Conservation (phyloP, 1,140 invertebrate species). For the Chrysomallon squamiferum region DNA sequence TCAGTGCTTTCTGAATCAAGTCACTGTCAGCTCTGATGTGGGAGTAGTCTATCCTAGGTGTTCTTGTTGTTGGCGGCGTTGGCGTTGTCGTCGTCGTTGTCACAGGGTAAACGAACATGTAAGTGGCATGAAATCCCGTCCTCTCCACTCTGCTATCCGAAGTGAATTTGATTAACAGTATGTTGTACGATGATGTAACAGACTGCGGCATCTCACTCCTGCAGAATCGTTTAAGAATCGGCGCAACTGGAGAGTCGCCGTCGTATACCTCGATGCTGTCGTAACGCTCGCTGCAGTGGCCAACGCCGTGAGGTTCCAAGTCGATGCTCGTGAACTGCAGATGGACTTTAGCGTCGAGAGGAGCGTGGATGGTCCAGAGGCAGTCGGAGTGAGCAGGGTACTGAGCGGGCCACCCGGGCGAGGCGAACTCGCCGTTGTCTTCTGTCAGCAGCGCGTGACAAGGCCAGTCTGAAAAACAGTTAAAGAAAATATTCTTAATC, state of each 20-base stretch:
- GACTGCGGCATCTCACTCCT: conserved; percentile 21
- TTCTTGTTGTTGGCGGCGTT: background rate
- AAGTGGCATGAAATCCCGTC: conserved; percentile 45
- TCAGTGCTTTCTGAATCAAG: conserved; percentile 1
- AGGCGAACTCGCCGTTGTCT: conserved; percentile 40
- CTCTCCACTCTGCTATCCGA: conserved; percentile 37
- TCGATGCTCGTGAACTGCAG: conserved; percentile 35
- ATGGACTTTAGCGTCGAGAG: conserved; percentile 12
- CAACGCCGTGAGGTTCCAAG: conserved; percentile 23
- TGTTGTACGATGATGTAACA: conserved; percentile 27
- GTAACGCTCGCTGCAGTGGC: conserved; percentile 21
- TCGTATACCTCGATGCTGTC: conserved; percentile 23
- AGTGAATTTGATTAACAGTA: conserved; percentile 29
- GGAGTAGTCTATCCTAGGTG: background rate
- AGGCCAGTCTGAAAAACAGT: conserved; percentile 38
- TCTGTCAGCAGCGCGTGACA: conserved; percentile 32
- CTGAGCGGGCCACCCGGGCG: conserved; percentile 40
- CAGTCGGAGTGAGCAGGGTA: conserved; percentile 34
- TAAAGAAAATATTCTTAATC: background rate
- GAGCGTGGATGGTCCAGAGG: conserved; percentile 36
- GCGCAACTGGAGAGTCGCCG: conserved; percentile 15
- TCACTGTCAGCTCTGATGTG: background rate
- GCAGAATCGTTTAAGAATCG: conserved; percentile 29
- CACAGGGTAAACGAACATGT: conserved; percentile 30
- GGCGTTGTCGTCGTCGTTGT: conserved; percentile 19